Evolutionary conservation across 2,113 vertebrate genomes (phyloP).

Genomic region (Phodopus roborovskii): DNA sequence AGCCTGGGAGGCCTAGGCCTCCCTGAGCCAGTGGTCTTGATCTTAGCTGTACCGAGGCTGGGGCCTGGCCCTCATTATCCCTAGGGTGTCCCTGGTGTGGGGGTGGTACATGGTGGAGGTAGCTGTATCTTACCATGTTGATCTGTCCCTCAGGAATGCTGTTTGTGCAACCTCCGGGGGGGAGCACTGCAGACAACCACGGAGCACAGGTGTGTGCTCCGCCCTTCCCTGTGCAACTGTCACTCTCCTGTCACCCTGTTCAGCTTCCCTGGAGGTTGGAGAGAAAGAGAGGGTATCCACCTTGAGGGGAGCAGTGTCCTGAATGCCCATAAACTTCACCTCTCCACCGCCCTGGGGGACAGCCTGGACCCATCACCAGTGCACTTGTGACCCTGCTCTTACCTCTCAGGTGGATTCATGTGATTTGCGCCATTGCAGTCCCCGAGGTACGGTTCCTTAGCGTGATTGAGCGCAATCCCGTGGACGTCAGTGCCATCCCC

Average conservation of each 20-base stretch:
- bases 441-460: conserved; percentile 95
- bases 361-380: no score
- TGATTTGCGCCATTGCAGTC: conserved; percentile 96
- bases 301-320: neutral
- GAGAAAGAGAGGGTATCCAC: neutral
- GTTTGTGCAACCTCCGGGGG: conserved; percentile 95
- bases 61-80: no score
- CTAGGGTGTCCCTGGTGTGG: neutral
- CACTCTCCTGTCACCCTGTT: neutral
- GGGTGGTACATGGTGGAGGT: neutral
- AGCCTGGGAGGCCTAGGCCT: neutral
- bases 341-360: neutral
- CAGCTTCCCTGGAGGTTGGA: neutral
- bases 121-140: neutral
- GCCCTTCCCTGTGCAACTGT: neutral
- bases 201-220: conserved; percentile 89
- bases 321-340: neutral
- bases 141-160: conserved; percentile 91
- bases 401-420: conserved; percentile 93
- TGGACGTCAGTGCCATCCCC: conserved; percentile 93
- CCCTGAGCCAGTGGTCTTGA: neutral
- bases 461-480: conserved; percentile 92
- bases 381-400: neutral
- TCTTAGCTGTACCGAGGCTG: neutral
- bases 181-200: conserved; percentile 95